Evolutionary conservation across 2,888 invertebrate genomes (phyloP), one percentile per base, ranked within the genome.

Genomic region (Callinectes sapidus): DNA sequence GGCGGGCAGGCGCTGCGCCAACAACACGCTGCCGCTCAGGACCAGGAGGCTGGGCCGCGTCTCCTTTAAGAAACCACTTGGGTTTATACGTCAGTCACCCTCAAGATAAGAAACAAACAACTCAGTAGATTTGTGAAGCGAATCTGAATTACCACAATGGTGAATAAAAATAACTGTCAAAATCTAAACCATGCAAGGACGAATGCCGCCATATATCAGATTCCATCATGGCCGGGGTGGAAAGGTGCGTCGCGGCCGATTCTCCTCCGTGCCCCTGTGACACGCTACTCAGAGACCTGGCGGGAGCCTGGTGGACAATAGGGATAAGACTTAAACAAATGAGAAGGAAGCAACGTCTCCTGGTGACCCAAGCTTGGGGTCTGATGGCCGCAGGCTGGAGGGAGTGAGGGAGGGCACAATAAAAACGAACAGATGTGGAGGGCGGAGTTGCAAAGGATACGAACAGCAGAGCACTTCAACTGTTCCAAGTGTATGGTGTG

Each of bases 261-360:
- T 28, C 54, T n/a, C 66, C 5, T 89, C 89, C 18, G 13, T 90
- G 55, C 18, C n/a, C 86, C 28, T 85, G 81, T 87, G 81, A 91
- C 55, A 16, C 61, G 18, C 48, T 66, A 77, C 48, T 77, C 42
- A 90, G 48, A 55, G 87, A 28, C 87, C 91, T 35, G 61, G 81
- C 35, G 81, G 81, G 61, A 3, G 39, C 66, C 48, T 23, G 14
- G 87, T 55, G 87, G 87, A 91, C 91, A 91, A 91, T 91, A 32
- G 91, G 55, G 87, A 23, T 23, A 18, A 89, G 91, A 89, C 91
- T 88, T 71, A 48, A 39, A 92, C 91, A 92, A 92, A 92, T 89
- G 91, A 85, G 77, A 18, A 81, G 77, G 85, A 88, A 89, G 91
- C 89, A 89, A 71, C 77, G 55, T 16, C 87, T 28, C 66, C 91